Evolutionary conservation across 2,113 vertebrate genomes (phyloP).

Genomic region (Corythoichthys haematopterus): DNA sequence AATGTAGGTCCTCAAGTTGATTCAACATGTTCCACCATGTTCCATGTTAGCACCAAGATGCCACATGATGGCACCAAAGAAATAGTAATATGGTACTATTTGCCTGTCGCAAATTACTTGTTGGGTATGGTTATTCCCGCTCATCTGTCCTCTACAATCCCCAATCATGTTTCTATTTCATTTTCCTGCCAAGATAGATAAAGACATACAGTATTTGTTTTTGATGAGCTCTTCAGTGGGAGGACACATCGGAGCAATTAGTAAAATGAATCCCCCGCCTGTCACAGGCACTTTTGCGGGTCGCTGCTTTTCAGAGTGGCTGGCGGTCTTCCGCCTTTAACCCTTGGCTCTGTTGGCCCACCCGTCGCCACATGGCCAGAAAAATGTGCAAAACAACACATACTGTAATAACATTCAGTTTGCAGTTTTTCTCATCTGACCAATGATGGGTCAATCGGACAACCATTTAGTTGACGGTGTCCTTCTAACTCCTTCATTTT

Average conservation of each 20-base stretch:
- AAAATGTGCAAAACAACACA: slow-evolving; percentile 8
- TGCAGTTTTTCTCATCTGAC: background rate
- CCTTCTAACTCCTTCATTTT: no score
- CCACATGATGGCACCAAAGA: background rate
- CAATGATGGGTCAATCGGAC: background rate
- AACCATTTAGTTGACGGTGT: background rate
- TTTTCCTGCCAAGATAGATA: background rate
- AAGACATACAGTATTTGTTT: slow-evolving; percentile 10
- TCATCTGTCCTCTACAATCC: background rate
- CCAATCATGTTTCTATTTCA: background rate
- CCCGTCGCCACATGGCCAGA: slow-evolving; percentile 1
- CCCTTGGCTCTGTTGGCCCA: slow-evolving; percentile 31
- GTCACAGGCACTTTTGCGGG: slow-evolving; percentile 59
- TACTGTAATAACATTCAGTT: background rate
- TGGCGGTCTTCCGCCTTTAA: slow-evolving; percentile 27
- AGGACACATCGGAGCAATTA: slow-evolving; percentile 70
- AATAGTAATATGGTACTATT: background rate
- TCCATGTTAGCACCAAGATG: background rate
- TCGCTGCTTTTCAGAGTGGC: slow-evolving; percentile 41
- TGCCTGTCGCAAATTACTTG: background rate
- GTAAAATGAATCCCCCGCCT: slow-evolving; percentile 55
- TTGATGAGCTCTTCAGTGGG: slow-evolving; percentile 40
- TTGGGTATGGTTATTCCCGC: background rate
- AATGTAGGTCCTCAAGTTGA: background rate
- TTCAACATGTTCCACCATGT: background rate